Evolutionary conservation across 1,140 invertebrate species (phyloP), one percentile per base, ranked within the genome.

Genomic region (Pygmarrhopalites habei): DNA sequence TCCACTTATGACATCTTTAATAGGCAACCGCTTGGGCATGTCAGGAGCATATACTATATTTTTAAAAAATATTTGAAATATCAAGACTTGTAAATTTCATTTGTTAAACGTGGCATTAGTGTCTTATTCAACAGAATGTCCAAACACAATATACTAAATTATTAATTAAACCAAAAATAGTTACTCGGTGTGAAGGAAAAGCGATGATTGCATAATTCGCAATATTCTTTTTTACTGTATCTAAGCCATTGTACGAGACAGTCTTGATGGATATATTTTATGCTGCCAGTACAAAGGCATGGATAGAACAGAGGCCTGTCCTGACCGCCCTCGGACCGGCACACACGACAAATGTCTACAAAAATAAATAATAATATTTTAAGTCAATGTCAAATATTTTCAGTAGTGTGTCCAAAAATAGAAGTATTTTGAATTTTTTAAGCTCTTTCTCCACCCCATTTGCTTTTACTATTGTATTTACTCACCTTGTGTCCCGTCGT

Each of bases 221-320:
- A 99, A 73, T 95, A 97, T 78, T 99, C 95, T 79, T 98, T 98
- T 62, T 93, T 83, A 47, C 93, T 97, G 76, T 98, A 98, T 68
- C 82, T 81, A 32, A 86, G 73, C 84, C 83, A 85, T 73, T 86
- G 83, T 12, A 83, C 75, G 32, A 86, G 74, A 73, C 83, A 85
- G 65, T 85, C 83, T 75, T 98, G 95, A 77, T 99, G 96, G 49
- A 99, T 98, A 82, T 89, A 99, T 80, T 66, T 98, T 64, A 99
- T 99, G 66, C 91, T 96, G 46, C 96, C 96, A 14, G 94, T 97
- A 76, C 96, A 99, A 56, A 98, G 95, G 77, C 96, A 99, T 0
- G 96, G 96, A 79, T 99, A 93, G 75, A 94, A 99, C 2, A 98
- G 78, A 0, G 90, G 92, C 68, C 91, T 82, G 66, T 93, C 90